A percentile compares a stretch with the other conserved stretches of the same genome.
These are phyloP conservation scores for Ormia ochracea DNA, from an alignment of 2,888 invertebrate species.

Conservation along the genomic window DNA sequence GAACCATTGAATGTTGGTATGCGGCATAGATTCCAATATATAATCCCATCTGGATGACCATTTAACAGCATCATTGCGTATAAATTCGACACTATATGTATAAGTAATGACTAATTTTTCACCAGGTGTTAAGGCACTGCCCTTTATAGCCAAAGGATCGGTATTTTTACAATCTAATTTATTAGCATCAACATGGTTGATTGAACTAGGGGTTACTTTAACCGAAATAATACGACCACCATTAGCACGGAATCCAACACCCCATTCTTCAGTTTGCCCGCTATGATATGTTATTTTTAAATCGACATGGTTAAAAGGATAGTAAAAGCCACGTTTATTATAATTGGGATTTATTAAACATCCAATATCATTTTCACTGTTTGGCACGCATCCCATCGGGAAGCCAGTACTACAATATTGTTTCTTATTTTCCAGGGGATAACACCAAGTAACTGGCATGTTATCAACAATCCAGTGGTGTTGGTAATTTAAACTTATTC, in stretches of 20 bases:
- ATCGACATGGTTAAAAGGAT: constrained; percentile 98
- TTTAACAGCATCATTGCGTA: constrained; percentile 88
- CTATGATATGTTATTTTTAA: constrained; percentile 95
- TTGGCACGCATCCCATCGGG: constrained; percentile 94
- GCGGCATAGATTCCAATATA: constrained; percentile 97
- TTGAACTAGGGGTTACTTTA: constrained; percentile 82
- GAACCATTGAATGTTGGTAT: constrained; percentile 99
- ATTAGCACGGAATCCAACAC: constrained; percentile 84
- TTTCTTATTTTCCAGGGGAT: constrained; percentile 83
- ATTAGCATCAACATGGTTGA: constrained; percentile 78
- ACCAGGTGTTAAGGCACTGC: constrained; percentile 78
- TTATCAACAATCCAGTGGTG: constrained; percentile 99
- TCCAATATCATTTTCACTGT: constrained; percentile 78
- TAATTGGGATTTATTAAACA: constrained; percentile 80
- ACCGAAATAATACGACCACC: constrained; percentile 92
- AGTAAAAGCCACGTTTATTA: constrained; percentile 86
- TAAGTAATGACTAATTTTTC: constrained; percentile 84
- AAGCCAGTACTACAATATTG: constrained; percentile 96
- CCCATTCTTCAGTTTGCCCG: constrained; percentile 92
- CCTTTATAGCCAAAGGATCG: constrained; percentile 84
- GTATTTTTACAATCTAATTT: constrained; percentile 78
- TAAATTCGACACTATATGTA: constrained; percentile 90
- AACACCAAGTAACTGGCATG: constrained; percentile 99
- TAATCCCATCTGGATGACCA: constrained; percentile 99
- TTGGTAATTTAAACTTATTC: constrained; percentile 96